Evolutionary conservation across 2,113 vertebrate genomes (phyloP), one percentile per base, ranked within the genome.

Genomic region (Paramormyrops kingsleyae): DNA sequence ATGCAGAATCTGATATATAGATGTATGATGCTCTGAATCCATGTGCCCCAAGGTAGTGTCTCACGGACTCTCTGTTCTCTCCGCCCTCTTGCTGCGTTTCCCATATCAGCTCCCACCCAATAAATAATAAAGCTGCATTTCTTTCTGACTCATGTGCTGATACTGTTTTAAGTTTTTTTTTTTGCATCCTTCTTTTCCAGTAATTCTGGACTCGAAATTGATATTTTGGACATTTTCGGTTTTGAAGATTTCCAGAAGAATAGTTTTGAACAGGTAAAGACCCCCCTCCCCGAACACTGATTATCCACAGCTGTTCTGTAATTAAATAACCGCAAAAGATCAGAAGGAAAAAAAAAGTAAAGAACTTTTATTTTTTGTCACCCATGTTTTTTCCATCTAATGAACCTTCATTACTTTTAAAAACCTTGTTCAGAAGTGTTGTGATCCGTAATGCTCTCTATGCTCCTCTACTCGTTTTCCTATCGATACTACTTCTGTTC

Each of bases 201-300:
- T 90, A 94, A 96, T 85, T 96, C 96, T 53, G 91, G 95, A 0
- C 92, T 97, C 93, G 97, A 97, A 94, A 97, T 99, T 89, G 97
- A 96, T 87, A 96, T 99, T 90, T 92, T 99, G 94, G 98, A 99
- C 94, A 96, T 99, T 91, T 99, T 97, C 94, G 98, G 98, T 83
- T 99, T 99, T 96, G 97, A 99, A 94, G 97, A 98, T 91, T 97
- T 99, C 95, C 97, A 97, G 83, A 97, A 94, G 93, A 99, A 99
- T 94, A 95, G 95, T 62, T 99, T 96, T 92, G 98, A 99, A 93
- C 97, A 99, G 96, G 98, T 98, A 89, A 27, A 74, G 35, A 42
- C 31, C 0, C 2, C 0, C 59, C 24, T 17, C 8, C 17, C n/a
- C 12, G 1, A 8, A 35, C 12, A 39, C 27, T 6, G 31, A 39